Conservation (phyloP, 1,140 invertebrate genomes). For the Papilio dardanus region DNA sequence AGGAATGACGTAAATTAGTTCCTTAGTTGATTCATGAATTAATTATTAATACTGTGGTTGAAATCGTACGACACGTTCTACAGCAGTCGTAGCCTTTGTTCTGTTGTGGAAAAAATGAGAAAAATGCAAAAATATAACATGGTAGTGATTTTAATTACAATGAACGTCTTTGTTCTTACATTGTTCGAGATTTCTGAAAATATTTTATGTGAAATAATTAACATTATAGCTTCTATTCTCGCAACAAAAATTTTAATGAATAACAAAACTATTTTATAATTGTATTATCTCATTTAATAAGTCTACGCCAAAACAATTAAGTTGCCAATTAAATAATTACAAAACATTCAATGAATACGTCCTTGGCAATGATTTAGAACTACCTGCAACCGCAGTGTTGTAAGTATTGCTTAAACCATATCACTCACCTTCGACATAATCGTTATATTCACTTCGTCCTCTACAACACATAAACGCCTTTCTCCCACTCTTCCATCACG, state of each 20-base stretch:
- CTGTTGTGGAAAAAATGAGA: constrained; percentile 13
- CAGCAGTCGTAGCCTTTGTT: neutral
- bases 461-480: constrained; percentile 49
- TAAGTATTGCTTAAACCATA: constrained; percentile 44
- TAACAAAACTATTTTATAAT: neutral
- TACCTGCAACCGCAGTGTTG: constrained; percentile 53
- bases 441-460: constrained; percentile 48
- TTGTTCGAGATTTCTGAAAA: constrained; percentile 9
- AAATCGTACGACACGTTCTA: constrained; percentile 1
- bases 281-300: constrained; percentile 6
- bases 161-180: neutral
- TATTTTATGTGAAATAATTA: neutral
- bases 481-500: constrained; percentile 56
- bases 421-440: constrained; percentile 75
- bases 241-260: constrained; percentile 1
- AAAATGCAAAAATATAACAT: neutral
- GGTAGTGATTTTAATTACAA: neutral
- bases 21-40: neutral
- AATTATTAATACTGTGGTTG: neutral
- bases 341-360: constrained; percentile 43
- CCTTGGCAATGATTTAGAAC: constrained; percentile 69
- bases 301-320: constrained; percentile 1
- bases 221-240: neutral
- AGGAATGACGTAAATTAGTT: neutral
- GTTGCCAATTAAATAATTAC: constrained; percentile 13